Evolutionary conservation across 2,113 vertebrate genomes (phyloP), one percentile per base, ranked within the genome.

Genomic region (Archocentrus centrarchus): DNA sequence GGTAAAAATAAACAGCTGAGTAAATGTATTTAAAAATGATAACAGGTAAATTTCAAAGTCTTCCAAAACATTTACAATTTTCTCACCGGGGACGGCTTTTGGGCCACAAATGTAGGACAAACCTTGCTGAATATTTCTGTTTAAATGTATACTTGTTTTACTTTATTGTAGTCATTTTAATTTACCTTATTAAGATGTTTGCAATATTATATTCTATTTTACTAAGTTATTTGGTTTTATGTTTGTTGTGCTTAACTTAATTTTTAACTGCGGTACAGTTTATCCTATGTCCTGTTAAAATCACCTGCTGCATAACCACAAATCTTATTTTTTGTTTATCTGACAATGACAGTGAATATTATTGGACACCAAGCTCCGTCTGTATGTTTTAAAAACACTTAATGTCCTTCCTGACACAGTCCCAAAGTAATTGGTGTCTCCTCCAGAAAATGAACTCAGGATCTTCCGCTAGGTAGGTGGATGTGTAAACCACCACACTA

Each of bases 321-420:
- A 32, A 32, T 32, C 32, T 5, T 5, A 32, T 32, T 32, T 32
- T 32, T 32, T 17, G 41, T 66, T 66, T 44, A 44, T 44, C 63
- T 0, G 63, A 66, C 0, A 44, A 22, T 44, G 39, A 44, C 0
- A 66, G 24, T 17, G 63, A 22, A 44, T 0, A 0, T 27, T 27
- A 27, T 27, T 27, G 27, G 27, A 27, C 27, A 27, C 27, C 27
- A 27, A 27, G 27, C 27, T 27, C 27, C 3, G 27, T 32, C 27
- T 27, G 27, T 32, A 6, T 32, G 32, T 32, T 32, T 32, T 32
- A 32, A 32, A 32, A 32, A 32, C 32, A 32, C 5, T 47, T 3
- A 4, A 44, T 44, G 41, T 3, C 11, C 13, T 1, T 44, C 11
- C 41, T 13, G 11, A 44, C 41, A 44, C 44, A 47, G 15, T 14